Evolutionary conservation across 2,113 vertebrate species (phyloP), one percentile per base, ranked within the genome.

Genomic region (Condylura cristata): DNA sequence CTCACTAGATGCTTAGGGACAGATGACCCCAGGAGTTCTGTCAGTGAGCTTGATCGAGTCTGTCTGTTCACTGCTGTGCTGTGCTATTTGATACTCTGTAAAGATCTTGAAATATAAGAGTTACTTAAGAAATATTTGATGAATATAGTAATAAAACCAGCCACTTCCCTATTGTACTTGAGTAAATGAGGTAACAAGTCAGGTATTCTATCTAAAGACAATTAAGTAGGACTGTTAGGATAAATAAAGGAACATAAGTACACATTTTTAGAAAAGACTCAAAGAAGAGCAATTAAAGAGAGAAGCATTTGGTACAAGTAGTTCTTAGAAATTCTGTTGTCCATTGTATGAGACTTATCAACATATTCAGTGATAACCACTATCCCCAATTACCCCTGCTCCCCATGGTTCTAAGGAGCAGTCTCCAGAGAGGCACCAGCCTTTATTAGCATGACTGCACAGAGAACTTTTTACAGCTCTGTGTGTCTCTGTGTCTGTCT

Each of bases 1-100:
- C 41, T 20, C 17, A 32, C 24, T 28, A 46, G n/a, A 53, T 30
- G 17, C 3, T 0, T 60, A 26, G 28, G 39, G 18, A 10, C 4
- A 14, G 1, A 1, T 32, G 8, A 2, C 32, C 1, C 13, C n/a
- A 8, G 0, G 3, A n/a, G 8, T 66, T 70, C 39, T 6, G 3
- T 46, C 6, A 3, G n/a, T 0, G 7, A 28, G 48, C 51, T n/a
- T 11, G 2, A 6, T n/a, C 8, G 2, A 6, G n/a, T 74, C 61
- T 87, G 1, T 79, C 37, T 56, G 79, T 46, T n/a, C 20, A 34
- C 44, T 66, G 1, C 13, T 30, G 18, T 0, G 1, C 13, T 30
- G 18, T 0, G 5, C 20, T 30, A 10, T 61, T 56, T 24, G 22
- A 11, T 18, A 1, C 20, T 48, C 37, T 80, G 5, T 32, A 14